phyloP scores from a whole-genome alignment of 2,797 vertebrate genomes.

The Characodon lateralis region DNA sequence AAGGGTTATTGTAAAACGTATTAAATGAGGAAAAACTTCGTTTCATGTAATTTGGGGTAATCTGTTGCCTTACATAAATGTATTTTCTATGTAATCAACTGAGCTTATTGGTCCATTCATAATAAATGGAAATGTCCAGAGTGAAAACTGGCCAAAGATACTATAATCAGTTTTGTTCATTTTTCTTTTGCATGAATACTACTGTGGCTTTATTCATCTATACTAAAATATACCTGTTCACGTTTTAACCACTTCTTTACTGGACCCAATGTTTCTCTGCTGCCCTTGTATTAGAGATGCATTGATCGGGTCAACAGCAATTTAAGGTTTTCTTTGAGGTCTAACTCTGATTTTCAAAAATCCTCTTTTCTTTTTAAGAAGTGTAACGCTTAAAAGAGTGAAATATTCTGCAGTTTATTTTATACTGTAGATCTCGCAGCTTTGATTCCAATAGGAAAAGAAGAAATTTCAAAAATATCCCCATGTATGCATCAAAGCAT shows the following conservation, averaged over 20 bases:
- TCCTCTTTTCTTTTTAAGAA: neutral
- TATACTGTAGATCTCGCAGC: too few relatives aligned
- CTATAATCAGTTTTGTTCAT: neutral
- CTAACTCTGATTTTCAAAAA: neutral
- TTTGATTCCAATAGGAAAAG: neutral
- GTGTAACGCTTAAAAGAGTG: neutral
- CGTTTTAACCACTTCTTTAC: neutral
- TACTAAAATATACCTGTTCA: neutral
- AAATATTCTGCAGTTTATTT: neutral
- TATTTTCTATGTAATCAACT: neutral
- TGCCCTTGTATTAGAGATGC: neutral
- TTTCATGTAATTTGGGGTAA: neutral
- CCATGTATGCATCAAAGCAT: neutral
- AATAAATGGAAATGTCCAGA: neutral
- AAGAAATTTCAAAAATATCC: neutral
- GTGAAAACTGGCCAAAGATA: neutral
- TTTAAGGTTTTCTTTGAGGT: neutral
- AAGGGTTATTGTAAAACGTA: neutral
- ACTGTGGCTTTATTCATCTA: neutral
- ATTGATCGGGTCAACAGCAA: neutral
- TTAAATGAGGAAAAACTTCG: neutral
- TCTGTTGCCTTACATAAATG: neutral
- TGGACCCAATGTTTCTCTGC: neutral
- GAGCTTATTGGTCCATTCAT: too few relatives aligned
- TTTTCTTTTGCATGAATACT: neutral